Evolutionary conservation across 1,140 invertebrate genomes (phyloP), one percentile per base, ranked within the genome.

Genomic region (Pentalonia nigronervosa): DNA sequence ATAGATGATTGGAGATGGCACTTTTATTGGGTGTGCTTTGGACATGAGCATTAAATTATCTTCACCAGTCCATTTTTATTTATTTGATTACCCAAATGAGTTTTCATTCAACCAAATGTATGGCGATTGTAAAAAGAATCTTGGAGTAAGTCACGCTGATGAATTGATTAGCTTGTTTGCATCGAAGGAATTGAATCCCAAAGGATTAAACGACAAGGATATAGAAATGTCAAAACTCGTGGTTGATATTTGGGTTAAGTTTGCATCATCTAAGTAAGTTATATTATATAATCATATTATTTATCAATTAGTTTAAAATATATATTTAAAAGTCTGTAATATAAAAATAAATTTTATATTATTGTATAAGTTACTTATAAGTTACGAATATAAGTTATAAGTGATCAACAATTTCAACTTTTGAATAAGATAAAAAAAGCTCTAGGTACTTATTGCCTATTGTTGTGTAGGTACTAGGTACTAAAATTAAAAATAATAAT

Each of bases 181-280:
- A 36, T n/a, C 76, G 14, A 60, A 60, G 9, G 45, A 25, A 11
- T 6, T 93, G 23, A 36, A 41, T 45, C 41, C 53, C 25, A 17
- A 50, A 88, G 87, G 84, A 23, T 89, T 89, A 23, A 81, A 48
- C 17, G 20, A 93, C 11, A n/a, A 89, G 34, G 93, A 93, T 21
- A 23, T 2, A 9, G 17, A 93, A 81, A 9, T 93, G 17, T 93
- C 93, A 1, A 93, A 93, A 9, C 7, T 93, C 0, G 89, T 93
- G 93, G 56, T 93, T 41, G n/a, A 93, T 48, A 81, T 90, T 89
- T 93, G 84, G 93, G 48, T 50, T 7, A 89, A 67, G n/a, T 93
- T 93, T 25, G 87, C 87, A 23, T 67, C 47, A 21, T 88, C 84
- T 45, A 34, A 50, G 93, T 93, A 36, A 93, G 53, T 41, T 41